Percentiles rank a stretch among this genome's conserved stretches.
These are phyloP conservation scores for Saimiri boliviensis DNA, from an alignment of 2,113 vertebrate species.

Conservation along the genomic window DNA sequence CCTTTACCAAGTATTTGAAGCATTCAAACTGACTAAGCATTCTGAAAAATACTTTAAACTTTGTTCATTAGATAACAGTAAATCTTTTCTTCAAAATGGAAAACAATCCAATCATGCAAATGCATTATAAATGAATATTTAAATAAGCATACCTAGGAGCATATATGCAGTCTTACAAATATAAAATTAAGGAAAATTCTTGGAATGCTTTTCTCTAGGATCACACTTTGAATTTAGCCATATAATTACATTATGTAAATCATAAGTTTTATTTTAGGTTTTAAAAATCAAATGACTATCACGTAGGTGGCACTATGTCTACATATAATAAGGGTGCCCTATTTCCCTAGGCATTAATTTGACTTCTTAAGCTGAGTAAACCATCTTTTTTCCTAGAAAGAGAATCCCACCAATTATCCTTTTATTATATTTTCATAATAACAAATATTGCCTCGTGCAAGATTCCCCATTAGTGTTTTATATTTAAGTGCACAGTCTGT, in stretches of 20 bases:
- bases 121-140: background rate
- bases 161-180: background rate
- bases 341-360: slow-evolving; percentile 79
- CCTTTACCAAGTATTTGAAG: background rate
- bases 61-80: background rate
- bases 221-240: slow-evolving; percentile 1
- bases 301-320: slow-evolving; percentile 52
- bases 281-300: slow-evolving; percentile 65
- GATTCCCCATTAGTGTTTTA: slow-evolving; percentile 72
- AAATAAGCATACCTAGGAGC: background rate
- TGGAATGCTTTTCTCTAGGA: background rate
- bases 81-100: background rate
- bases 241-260: background rate
- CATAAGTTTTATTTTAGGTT: slow-evolving; percentile 45
- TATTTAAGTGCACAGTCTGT: slow-evolving; percentile 67
- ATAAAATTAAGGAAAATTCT: background rate
- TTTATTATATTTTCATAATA: slow-evolving; percentile 79
- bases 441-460: slow-evolving; percentile 78
- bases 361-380: slow-evolving; percentile 64
- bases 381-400: slow-evolving; percentile 48
- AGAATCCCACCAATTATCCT: slow-evolving; percentile 68
- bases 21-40: background rate
- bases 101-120: background rate
- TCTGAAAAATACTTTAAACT: background rate
- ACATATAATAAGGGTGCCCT: slow-evolving; percentile 69